Evolutionary conservation across 2,113 vertebrate species (phyloP).

Genomic region (Petromus typicus): DNA sequence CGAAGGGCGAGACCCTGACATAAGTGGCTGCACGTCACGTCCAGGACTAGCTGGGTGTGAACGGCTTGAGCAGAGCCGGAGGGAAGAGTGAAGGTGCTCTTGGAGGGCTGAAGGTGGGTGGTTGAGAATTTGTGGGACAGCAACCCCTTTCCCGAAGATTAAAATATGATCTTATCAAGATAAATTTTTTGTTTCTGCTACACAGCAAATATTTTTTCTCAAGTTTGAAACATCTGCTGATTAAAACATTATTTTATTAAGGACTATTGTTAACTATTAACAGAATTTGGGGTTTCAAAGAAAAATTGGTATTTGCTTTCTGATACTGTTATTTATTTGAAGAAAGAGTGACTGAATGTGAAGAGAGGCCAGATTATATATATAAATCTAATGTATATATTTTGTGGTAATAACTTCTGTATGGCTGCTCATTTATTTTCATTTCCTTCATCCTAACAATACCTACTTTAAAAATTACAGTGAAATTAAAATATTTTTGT

Average conservation of each 20-base stretch:
- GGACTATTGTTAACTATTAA: constrained; percentile 15
- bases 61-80: neutral
- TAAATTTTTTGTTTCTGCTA: neutral
- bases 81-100: neutral
- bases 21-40: neutral
- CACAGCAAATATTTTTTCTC: constrained; percentile 11
- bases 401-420: neutral
- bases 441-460: constrained; percentile 7
- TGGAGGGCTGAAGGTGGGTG: neutral
- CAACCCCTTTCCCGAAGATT: neutral
- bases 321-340: neutral
- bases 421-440: neutral
- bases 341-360: neutral
- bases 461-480: neutral
- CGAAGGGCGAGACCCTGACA: neutral
- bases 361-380: neutral
- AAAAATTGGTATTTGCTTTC: neutral
- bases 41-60: neutral
- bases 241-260: constrained; percentile 8
- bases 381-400: neutral
- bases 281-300: neutral
- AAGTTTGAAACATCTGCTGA: neutral
- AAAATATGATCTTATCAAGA: neutral
- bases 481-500: constrained; percentile 22
- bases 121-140: neutral